Conservation (phyloP, 2,888 invertebrate genomes). For the Kuschelorhynchus macadamiae region DNA sequence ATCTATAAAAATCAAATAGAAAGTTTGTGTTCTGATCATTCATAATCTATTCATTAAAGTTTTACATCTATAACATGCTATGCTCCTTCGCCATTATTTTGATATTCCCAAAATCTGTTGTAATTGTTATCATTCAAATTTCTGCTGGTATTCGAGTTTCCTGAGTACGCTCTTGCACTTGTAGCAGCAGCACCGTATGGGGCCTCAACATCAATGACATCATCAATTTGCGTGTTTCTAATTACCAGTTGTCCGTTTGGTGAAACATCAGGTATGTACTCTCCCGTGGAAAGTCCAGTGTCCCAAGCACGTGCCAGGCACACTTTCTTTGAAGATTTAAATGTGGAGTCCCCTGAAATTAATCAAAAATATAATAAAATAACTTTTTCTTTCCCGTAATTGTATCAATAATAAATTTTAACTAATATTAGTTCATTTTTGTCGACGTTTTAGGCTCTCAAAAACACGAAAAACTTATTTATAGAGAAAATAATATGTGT, state of each 20-base stretch:
- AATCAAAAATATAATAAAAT: background rate
- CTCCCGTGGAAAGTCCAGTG: constrained; percentile 12
- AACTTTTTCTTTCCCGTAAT: no score
- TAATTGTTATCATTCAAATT: constrained; percentile 29
- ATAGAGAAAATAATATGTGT: no score
- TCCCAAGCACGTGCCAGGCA: constrained; percentile 29
- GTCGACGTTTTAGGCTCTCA: no score
- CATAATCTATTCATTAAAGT: no score
- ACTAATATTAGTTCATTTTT: no score
- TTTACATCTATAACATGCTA: constrained; percentile 7
- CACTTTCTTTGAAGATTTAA: constrained; percentile 17
- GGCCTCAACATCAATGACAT: background rate
- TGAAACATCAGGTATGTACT: constrained; percentile 19
- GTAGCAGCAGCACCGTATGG: constrained; percentile 16
- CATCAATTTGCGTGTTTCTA: constrained; percentile 5
- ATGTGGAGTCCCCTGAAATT: constrained; percentile 19
- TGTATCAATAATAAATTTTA: no score
- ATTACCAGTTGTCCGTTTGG: constrained; percentile 27
- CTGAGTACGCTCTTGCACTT: constrained; percentile 23
- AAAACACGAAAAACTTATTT: no score
- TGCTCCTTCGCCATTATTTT: constrained; percentile 26
- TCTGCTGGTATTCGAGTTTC: constrained; percentile 7
- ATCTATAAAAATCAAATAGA: no score
- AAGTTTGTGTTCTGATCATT: no score
- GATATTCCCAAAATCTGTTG: constrained; percentile 38